These are phyloP conservation scores for Bombus pascuorum DNA, from an alignment of 1,140 invertebrate species.

Conservation along the genomic window DNA sequence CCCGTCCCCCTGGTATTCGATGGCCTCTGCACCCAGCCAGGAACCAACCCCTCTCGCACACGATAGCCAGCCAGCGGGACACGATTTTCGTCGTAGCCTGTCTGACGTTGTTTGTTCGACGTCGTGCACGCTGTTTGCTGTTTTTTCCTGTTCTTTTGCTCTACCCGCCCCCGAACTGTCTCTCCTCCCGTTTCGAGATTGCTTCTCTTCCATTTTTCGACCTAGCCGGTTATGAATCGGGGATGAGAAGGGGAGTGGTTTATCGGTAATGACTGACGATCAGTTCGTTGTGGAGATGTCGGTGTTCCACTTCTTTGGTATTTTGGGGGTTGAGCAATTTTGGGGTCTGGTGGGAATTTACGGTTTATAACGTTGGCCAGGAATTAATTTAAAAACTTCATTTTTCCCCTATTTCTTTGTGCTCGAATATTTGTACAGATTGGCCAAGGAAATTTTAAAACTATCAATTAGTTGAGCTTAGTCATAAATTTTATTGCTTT, in stretches of 20 bases:
- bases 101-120: slow-evolving; percentile 65
- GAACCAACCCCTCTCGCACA: background rate
- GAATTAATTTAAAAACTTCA: no score
- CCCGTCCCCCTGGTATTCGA: background rate
- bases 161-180: no score
- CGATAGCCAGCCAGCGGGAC: slow-evolving; percentile 35
- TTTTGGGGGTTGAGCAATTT: background rate
- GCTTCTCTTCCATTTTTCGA: slow-evolving; percentile 26
- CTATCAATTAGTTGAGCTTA: no score
- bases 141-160: slow-evolving; percentile 36
- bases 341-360: background rate
- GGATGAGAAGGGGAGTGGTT: background rate
- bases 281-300: slow-evolving; percentile 15
- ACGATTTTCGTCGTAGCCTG: slow-evolving; percentile 59
- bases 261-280: slow-evolving; percentile 5
- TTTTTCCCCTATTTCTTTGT: background rate
- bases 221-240: slow-evolving; percentile 19
- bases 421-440: background rate
- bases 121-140: slow-evolving; percentile 64
- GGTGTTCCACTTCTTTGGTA: slow-evolving; percentile 8
- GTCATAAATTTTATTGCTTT: no score
- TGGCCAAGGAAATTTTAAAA: no score
- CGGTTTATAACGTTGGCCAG: no score
- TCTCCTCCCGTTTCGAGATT: background rate
- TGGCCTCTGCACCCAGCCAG: background rate